These are phyloP conservation scores for Anthopleura xanthogrammica DNA, from an alignment of 92 coral and sea anemone genomes.

Conservation along the genomic window DNA sequence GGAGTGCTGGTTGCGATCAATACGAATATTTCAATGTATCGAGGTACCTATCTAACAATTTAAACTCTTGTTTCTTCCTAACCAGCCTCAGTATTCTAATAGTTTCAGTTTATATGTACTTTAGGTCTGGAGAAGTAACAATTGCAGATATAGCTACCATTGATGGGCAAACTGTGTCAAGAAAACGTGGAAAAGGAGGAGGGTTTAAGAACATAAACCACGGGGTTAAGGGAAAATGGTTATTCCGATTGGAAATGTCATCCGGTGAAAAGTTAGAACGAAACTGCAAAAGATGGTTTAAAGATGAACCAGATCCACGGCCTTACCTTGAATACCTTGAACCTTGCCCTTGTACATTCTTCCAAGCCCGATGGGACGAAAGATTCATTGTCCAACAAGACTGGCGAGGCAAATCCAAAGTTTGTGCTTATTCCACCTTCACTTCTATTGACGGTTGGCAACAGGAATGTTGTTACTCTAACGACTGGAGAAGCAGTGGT, in stretches of 20 bases:
- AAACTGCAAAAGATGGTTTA: conserved; percentile 36
- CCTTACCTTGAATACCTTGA: conserved; percentile 24
- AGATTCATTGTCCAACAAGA: conserved; percentile 4
- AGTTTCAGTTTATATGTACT: not conserved
- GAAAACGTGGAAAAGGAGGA: not conserved
- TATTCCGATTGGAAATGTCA: conserved; percentile 36
- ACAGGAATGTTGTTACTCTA: conserved; percentile 41
- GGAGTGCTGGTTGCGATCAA: conserved; percentile 10
- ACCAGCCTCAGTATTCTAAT: not conserved
- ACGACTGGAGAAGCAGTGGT: conserved; percentile 11
- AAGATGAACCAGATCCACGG: conserved; percentile 11
- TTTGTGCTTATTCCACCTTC: conserved; percentile 30
- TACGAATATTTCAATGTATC: not conserved
- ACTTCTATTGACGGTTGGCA: conserved; percentile 27
- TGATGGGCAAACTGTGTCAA: conserved; percentile 17
- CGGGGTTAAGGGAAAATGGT: conserved; percentile 29
- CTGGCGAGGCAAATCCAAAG: not conserved
- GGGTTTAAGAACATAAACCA: not conserved
- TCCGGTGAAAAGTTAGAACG: conserved; percentile 1
- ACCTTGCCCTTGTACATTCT: conserved; percentile 48
- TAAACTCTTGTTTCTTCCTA: not conserved
- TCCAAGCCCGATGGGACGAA: conserved; percentile 44
- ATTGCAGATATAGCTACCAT: conserved; percentile 30
- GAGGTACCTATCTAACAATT: not conserved
- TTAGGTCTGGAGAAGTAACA: conserved; percentile 41